A percentile compares a stretch with the other conserved stretches of the same genome.
These are phyloP conservation scores for Vulpes ferrilata DNA, from an alignment of 2,113 vertebrate species.

Conservation along the genomic window DNA sequence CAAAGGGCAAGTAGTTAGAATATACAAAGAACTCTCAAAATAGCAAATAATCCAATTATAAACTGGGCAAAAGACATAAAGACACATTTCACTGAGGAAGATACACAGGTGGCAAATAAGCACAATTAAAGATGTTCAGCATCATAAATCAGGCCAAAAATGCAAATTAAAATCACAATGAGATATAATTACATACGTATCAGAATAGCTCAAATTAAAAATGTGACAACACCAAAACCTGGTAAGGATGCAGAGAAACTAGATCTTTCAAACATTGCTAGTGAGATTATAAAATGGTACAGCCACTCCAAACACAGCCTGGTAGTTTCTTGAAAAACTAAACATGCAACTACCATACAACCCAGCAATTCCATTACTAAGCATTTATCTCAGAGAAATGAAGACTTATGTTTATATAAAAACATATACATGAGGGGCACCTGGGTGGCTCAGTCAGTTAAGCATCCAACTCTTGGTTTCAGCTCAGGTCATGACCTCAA, in stretches of 20 bases:
- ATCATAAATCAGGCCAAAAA: background rate
- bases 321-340: background rate
- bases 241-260: background rate
- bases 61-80: background rate
- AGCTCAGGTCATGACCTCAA: background rate
- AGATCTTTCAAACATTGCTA: too few relatives aligned
- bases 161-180: background rate
- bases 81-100: background rate
- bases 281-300: background rate
- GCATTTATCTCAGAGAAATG: background rate
- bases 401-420: background rate
- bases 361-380: background rate
- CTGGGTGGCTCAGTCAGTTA: background rate
- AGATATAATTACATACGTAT: background rate
- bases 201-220: background rate
- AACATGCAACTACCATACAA: background rate
- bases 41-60: background rate
- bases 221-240: background rate
- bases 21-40: constrained; percentile 10
- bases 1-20: background rate
- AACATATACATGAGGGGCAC: background rate
- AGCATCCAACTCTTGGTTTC: background rate
- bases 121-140: background rate
- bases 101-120: background rate
- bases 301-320: background rate